A percentile compares a stretch with the other conserved stretches of the same genome.
Conservation (phyloP, 2,113 vertebrate species). For the Daubentonia madagascariensis region DNA sequence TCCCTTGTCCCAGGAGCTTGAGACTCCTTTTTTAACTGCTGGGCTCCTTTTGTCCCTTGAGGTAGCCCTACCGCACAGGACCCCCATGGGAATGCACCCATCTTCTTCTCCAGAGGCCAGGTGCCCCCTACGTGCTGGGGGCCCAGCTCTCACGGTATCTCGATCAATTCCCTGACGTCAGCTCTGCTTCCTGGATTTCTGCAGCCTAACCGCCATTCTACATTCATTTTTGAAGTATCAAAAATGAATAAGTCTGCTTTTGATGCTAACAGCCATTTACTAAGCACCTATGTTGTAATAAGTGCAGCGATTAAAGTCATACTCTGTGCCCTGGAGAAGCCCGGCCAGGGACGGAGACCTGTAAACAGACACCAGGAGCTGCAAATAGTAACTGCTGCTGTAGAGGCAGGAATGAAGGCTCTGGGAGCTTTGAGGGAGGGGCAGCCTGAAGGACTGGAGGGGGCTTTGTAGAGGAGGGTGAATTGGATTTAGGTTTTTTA, state of each 20-base stretch:
- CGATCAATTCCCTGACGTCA: not conserved
- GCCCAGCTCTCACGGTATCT: not conserved
- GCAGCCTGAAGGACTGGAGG: not conserved
- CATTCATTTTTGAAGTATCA: not conserved
- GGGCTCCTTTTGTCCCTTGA: not conserved
- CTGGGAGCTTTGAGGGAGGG: not conserved
- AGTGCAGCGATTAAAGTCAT: not conserved
- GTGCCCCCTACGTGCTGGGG: not conserved
- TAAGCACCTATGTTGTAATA: not conserved
- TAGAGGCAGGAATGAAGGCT: not conserved
- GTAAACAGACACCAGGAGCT: not conserved
- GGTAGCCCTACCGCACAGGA: not conserved
- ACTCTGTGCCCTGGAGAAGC: not conserved
- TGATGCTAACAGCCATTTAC: not conserved
- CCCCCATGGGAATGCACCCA: not conserved
- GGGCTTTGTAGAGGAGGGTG: not conserved
- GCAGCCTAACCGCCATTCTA: not conserved
- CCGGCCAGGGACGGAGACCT: not conserved
- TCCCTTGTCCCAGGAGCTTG: not conserved
- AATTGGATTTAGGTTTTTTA: not conserved
- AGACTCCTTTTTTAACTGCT: not conserved
- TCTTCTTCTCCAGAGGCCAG: not conserved
- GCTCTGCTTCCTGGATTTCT: not conserved
- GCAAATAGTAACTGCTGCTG: not conserved
- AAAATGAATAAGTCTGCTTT: not conserved